Base-by-base conservation (phyloP, 1,140 invertebrate genomes). In the Aphis gossypii region DNA sequence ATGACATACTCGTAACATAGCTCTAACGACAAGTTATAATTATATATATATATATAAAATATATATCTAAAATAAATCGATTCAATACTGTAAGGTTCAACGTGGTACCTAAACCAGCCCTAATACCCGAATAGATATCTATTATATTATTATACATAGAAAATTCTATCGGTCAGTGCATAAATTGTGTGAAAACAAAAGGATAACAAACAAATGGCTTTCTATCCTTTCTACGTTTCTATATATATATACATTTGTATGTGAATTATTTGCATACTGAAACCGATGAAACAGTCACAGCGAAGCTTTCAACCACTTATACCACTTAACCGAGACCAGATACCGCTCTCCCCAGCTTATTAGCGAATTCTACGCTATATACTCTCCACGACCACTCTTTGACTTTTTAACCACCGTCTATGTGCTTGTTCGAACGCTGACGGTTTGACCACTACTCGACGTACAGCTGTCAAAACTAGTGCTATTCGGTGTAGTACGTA, bases 281-380 rank as follows among this genome's bases (percentile, higher is more conserved):
- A 46, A 46, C 25, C 41, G 25, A 35, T 23, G 20, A 54, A 89
- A 89, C 48, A n/a, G 86, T 54, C n/a, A 23, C 48, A n/a, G 8
- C 23, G 48, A 89, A 89, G 87, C 87, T 89, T 89, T 89, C 25
- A 89, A 38, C 48, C 87, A 89, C 87, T 88, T 54, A 88, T 54
- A n/a, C 46, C 14, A 35, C 21, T 54, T 35, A 51, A 1, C 48
- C 84, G 21, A 41, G 21, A 84, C 44, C 11, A 25, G 44, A 46
- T 44, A 41, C 38, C 9, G 9, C 23, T 18, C 7, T 46, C 11
- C 23, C 3, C 38, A 14, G 21, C 21, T 23, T 2, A 84, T 44
- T 18, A 35, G 1, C 60, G 1, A 76, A 84, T 35, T 83, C 82
- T 51, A 0, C 8, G 35, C 21, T 23, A 82, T 23, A 82, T 82